Evolutionary conservation across 2,113 vertebrate genomes (phyloP).

Genomic region (Zingel zingel): DNA sequence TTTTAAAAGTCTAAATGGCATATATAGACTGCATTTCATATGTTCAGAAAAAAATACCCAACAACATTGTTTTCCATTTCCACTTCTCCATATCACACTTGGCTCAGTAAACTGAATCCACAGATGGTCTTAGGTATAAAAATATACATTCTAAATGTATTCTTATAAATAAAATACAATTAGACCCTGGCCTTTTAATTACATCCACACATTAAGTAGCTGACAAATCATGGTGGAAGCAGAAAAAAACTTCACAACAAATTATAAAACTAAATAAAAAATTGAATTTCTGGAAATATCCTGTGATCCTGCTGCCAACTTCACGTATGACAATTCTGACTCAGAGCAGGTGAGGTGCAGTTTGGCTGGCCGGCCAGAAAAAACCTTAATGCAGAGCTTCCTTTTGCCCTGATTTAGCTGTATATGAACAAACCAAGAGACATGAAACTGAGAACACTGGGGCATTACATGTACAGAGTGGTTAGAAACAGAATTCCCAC

Average conservation of each 20-base stretch:
- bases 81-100: not conserved
- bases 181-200: not conserved
- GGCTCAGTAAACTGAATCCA: too few relatives aligned
- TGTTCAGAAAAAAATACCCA: not conserved
- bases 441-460: not conserved
- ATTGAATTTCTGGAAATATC: not conserved
- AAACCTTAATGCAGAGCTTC: not conserved
- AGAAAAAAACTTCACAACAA: not conserved
- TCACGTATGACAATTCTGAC: not conserved
- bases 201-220: not conserved
- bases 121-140: not conserved
- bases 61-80: not conserved
- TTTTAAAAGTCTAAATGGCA: not conserved
- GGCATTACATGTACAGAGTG: not conserved
- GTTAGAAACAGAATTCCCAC: not conserved
- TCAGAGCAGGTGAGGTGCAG: not conserved
- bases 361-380: not conserved
- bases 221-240: not conserved
- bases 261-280: conserved; percentile 8
- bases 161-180: not conserved
- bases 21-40: not conserved
- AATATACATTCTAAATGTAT: not conserved
- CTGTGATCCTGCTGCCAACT: not conserved
- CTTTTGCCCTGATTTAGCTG: not conserved
- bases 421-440: not conserved